Conservation (phyloP, 2,113 vertebrate genomes). For the Cephalopholis sonnerati region DNA sequence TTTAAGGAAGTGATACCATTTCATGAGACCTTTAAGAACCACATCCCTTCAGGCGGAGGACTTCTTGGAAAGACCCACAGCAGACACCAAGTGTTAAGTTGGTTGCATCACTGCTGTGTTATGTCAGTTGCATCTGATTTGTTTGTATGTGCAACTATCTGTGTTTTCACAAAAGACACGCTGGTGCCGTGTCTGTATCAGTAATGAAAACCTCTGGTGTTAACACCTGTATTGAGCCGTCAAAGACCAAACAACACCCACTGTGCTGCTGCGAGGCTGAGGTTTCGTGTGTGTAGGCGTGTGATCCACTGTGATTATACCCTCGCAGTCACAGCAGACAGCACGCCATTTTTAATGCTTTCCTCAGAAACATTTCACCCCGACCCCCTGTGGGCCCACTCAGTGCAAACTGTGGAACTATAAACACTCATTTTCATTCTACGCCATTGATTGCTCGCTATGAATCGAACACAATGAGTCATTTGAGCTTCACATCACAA, state of each 20-base stretch:
- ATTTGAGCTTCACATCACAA: constrained; percentile 2
- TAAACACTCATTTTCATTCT: constrained; percentile 6
- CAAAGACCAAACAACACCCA: constrained; percentile 44
- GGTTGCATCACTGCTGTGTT: not conserved
- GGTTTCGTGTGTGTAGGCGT: constrained; percentile 15
- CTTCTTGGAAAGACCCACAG: not conserved
- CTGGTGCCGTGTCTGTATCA: constrained; percentile 57
- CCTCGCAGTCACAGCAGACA: constrained; percentile 27
- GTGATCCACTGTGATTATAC: constrained; percentile 60
- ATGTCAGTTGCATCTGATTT: constrained; percentile 11
- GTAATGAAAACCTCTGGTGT: constrained; percentile 58
- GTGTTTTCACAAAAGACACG: constrained; percentile 27
- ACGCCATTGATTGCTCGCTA: not conserved
- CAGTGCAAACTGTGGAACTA: not conserved
- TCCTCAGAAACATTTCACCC: constrained; percentile 22
- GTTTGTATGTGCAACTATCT: not conserved
- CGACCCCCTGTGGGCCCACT: not conserved
- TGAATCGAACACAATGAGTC: constrained; percentile 10
- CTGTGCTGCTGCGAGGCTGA: constrained; percentile 12
- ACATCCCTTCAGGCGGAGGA: not conserved
- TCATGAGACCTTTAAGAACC: not conserved
- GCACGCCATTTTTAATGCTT: constrained; percentile 33
- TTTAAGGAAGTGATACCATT: not conserved
- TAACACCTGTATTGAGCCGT: constrained; percentile 56
- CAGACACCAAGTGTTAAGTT: not conserved